These are phyloP conservation scores for Leptoteleia sp. DNA, from an alignment of 1,140 invertebrate genomes.

Conservation along the genomic window DNA sequence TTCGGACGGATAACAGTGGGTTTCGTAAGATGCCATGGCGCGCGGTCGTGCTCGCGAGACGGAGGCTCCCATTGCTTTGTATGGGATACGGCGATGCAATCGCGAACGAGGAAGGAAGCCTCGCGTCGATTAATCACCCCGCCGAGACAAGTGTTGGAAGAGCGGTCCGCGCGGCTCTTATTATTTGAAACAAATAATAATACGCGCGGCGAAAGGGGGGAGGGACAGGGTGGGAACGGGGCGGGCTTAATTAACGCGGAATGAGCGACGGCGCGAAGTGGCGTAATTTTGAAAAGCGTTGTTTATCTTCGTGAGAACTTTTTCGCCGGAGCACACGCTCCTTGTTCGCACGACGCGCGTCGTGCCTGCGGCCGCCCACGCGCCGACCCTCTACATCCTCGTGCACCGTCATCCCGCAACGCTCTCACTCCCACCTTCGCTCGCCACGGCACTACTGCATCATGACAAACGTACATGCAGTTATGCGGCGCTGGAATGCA, in stretches of 20 bases:
- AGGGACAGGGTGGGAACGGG: no score
- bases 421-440: constrained; percentile 65
- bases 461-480: constrained; percentile 55
- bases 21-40: constrained; percentile 58
- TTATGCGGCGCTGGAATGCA: constrained; percentile 54
- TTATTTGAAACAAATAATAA: constrained; percentile 15
- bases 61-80: constrained; percentile 28
- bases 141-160: constrained; percentile 19
- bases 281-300: constrained; percentile 29
- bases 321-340: constrained; percentile 59
- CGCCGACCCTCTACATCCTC: constrained; percentile 79
- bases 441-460: constrained; percentile 40
- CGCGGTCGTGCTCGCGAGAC: constrained; percentile 64
- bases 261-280: neutral
- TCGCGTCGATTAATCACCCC: constrained; percentile 32
- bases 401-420: constrained; percentile 68
- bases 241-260: constrained; percentile 3
- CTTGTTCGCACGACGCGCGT: constrained; percentile 77
- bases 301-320: constrained; percentile 50
- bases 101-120: constrained; percentile 16
- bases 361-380: constrained; percentile 81
- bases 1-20: constrained; percentile 61
- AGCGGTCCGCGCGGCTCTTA: neutral
- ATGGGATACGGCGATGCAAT: constrained; percentile 30
- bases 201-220: no score